Evolutionary conservation across 2,888 invertebrate species (phyloP), one percentile per base, ranked within the genome.

Genomic region (Eurytoma adleriae): DNA sequence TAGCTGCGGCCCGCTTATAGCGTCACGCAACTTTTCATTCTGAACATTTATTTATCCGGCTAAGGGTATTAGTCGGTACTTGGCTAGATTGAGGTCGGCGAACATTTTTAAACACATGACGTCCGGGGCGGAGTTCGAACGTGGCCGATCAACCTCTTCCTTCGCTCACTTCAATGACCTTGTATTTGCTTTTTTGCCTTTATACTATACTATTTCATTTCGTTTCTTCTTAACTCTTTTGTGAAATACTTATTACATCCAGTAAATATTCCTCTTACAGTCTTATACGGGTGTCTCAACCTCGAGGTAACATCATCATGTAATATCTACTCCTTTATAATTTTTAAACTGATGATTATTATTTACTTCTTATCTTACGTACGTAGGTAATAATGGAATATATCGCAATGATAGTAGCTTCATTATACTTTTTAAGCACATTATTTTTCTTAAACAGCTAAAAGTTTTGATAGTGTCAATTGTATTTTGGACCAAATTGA

Each of bases 51-150:
- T 69, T 57, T 18, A 18, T 12, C 57, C 48, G 18, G 0, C 2
- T 12, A 12, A 24, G 48, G 48, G 3, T 48, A 2, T 3, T 24
- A 10, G 20, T 50, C 13, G 12, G 7, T n/a, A 12, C 16, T 48
- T 67, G 10, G 3, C 13, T 62, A 13, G 61, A 66, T 68, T 66
- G 54, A 67, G 80, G 80, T 76, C 71, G 71, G 64, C 14, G 24
- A 56, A 40, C 13, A 18, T 64, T 59, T 72, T 78, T 50, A 61
- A 81, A 78, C 81, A 81, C 78, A 81, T 81, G 81, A 81, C 81
- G 81, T 81, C 81, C 78, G 81, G 81, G 81, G 78, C 74, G 81
- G 78, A 50, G 74, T 61, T 61, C 16, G 40, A 68, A 69, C 79
- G 68, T 52, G 69, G 50, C 50, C 48, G 18, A 16, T 16, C 24